phyloP scores from a whole-genome alignment of 2,797 vertebrate genomes.

The Phataginus tricuspis region DNA sequence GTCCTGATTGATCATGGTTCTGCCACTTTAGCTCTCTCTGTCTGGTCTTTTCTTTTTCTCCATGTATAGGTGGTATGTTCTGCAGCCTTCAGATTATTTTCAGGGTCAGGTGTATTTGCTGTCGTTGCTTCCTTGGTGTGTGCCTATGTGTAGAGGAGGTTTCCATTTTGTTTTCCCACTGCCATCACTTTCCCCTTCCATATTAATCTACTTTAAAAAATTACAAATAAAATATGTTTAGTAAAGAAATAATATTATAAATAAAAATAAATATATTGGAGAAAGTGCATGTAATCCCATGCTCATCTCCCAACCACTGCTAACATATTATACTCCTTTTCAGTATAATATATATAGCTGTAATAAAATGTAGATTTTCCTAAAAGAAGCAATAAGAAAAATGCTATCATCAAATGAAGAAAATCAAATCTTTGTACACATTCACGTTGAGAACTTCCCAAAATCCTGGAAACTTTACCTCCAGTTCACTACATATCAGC shows the following conservation, averaged over 20 bases:
- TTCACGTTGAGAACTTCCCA: slow-evolving; percentile 59
- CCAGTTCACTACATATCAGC: slow-evolving; percentile 69
- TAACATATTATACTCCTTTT: neutral
- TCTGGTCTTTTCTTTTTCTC: too few species aligned
- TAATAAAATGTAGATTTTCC: neutral
- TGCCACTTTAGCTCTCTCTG: too few species aligned
- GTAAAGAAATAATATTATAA: neutral
- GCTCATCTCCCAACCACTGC: neutral
- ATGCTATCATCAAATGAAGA: slow-evolving; percentile 46
- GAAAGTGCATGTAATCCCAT: neutral
- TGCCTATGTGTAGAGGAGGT: too few species aligned
- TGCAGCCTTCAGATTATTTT: too few species aligned
- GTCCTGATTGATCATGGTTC: too few species aligned
- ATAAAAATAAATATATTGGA: neutral
- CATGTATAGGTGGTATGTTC: too few species aligned
- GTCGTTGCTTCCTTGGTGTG: too few species aligned
- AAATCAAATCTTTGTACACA: slow-evolving; percentile 47
- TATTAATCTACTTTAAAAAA: neutral
- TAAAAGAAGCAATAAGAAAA: slow-evolving; percentile 48
- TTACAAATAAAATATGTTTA: neutral
- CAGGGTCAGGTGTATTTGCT: too few species aligned
- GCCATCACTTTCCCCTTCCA: too few species aligned
- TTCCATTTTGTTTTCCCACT: too few species aligned
- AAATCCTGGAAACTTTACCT: slow-evolving; percentile 83
- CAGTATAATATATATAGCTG: neutral